Base-by-base conservation (phyloP, 2,113 vertebrate species). In the Formicarius rufipectus region DNA sequence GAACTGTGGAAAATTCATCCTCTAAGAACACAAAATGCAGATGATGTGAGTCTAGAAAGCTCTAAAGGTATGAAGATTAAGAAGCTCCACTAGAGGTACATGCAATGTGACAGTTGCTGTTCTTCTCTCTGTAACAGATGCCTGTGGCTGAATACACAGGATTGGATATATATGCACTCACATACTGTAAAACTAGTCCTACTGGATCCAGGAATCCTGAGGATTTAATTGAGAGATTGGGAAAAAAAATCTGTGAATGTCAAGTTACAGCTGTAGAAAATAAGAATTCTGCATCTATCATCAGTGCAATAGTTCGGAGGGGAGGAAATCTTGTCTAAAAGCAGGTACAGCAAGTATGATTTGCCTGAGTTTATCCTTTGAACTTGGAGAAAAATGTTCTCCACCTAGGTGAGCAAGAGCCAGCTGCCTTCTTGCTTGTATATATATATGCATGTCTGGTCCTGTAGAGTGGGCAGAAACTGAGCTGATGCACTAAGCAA, bases 311-410 rank as follows among this genome's bases (percentile, higher is more conserved):
- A 77, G 45, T 78, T 93, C 42, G 55, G 58, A 11, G 22, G 67
- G 30, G 35, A 71, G 56, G 22, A 40, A 58, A 76, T 90, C 76
- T 88, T 69, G 45, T 78, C 49, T 94, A 33, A 60, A 27, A 93
- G 58, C 90, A 83, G 50, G 66, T 84, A 73, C 59, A 33, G 47
- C 53, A 1, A 39, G 76, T 74, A 59, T 45, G 75, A 79, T 89
- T 83, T 89, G 81, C 87, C 76, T 92, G 62, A 67, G 24, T 79
- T 83, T 76, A 82, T 90, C 31, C 73, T 96, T 92, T 93, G 67
- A 95, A 88, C 95, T 88, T 64, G 21, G 22, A 84, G 72, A 94
- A 95, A 87, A 95, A 90, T 69, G 50, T 39, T 79, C 80, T 84
- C 81, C 81, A 45, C 79, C 90, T 92, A 72, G 25, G 14, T 91